Evolutionary conservation across 2,888 invertebrate species (phyloP), one percentile per base, ranked within the genome.

Genomic region (Sarcophaga subvicina): DNA sequence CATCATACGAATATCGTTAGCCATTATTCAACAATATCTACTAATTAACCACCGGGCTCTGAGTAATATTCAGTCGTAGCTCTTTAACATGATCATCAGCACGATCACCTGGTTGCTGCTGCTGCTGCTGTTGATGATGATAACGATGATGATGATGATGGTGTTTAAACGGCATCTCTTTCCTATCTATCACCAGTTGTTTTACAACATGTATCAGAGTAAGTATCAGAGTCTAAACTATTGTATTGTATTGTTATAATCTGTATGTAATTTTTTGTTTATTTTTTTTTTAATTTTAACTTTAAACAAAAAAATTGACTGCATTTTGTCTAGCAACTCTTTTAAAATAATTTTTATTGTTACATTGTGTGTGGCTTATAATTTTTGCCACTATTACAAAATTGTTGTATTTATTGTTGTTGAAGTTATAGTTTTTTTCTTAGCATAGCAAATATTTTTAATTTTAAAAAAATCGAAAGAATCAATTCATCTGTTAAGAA

Each of bases 11-110:
- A 83, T 84, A 86, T 84, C 80, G 81, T 54, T 54, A 54, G 54
- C 82, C 85, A 86, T 88, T 86, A 86, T 86, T 85, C 84, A 85
- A 88, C 84, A 62, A 62, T 85, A 85, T 80, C 80, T 85, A 86
- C 84, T 80, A 82, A 85, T 82, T 77, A 82, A 78, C 73, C 72
- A 62, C 75, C 63, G 64, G 66, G 60, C 47, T 59, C 27, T 71
- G 63, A 59, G 27, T 25, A 67, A 73, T 66, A 81, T 66, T 69
- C 12, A 17, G 12, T 54, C 12, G 54, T 54, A 14, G 17, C 54
- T 54, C 14, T 54, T 54, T 54, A 17, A 27, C 78, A 66, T 78
- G 69, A 81, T 78, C 64, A 75, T 70, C 70, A 63, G 25, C 22
- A 72, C 67, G 47, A 85, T 76, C 75, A 66, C 37, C 70, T 72